phyloP scores from a whole-genome alignment of 2,113 vertebrate species.

The Carlito syrichta region DNA sequence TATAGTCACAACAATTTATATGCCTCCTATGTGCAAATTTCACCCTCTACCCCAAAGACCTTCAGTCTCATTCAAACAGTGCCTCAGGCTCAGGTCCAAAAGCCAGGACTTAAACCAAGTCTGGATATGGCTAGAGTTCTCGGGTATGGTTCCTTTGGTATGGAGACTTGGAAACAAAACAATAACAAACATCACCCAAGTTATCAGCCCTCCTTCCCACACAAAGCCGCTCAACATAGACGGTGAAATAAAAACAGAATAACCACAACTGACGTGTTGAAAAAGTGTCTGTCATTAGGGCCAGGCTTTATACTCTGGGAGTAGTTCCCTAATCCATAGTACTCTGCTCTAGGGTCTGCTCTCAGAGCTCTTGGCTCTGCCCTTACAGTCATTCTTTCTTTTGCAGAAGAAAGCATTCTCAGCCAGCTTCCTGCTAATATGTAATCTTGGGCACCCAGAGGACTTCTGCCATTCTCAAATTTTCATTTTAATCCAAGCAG shows the following conservation, averaged over 20 bases:
- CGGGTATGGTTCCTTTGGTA: not conserved
- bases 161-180: not conserved
- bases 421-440: too few relatives aligned
- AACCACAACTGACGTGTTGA: not conserved
- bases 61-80: not conserved
- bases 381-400: not conserved
- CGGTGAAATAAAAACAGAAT: not conserved
- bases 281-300: not conserved
- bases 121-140: not conserved
- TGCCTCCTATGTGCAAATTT: not conserved
- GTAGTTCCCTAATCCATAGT: not conserved
- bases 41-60: not conserved
- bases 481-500: not conserved
- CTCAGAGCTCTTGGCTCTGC: not conserved
- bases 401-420: not conserved
- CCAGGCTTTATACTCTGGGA: not conserved
- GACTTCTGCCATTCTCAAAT: not conserved
- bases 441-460: not conserved
- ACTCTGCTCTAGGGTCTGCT: not conserved
- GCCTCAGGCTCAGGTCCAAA: not conserved
- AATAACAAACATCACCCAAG: not conserved
- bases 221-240: not conserved
- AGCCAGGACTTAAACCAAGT: not conserved
- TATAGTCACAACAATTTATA: not conserved
- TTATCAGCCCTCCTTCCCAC: not conserved